phyloP scores from a whole-genome alignment of 2,888 invertebrate genomes.

The Onthophagus sagittarius region DNA sequence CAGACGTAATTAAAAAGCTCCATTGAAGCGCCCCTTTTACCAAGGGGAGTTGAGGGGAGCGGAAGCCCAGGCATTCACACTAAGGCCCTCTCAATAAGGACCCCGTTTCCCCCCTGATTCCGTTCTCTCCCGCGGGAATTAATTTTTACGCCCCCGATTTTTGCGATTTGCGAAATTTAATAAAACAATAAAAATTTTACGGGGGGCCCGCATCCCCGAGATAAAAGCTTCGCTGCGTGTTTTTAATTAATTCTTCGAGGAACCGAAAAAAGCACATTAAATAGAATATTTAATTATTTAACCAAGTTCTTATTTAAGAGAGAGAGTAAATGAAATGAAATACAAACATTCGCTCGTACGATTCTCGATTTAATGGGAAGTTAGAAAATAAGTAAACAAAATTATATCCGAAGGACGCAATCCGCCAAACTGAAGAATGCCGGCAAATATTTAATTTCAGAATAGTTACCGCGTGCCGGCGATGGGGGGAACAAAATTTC shows the following conservation, averaged over 20 bases:
- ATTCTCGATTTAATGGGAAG: slow-evolving; percentile 21
- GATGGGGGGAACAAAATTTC: neutral
- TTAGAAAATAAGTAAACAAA: slow-evolving; percentile 25
- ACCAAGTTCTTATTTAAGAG: neutral
- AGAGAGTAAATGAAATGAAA: slow-evolving; percentile 12
- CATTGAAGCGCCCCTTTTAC: neutral
- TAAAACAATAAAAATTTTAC: neutral
- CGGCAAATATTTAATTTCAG: slow-evolving; percentile 21
- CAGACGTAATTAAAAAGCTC: slow-evolving; percentile 8
- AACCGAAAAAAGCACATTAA: neutral
- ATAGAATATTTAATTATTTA: neutral
- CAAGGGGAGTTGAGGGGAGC: too few relatives aligned
- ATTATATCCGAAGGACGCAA: slow-evolving; percentile 16
- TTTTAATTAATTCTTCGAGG: neutral
- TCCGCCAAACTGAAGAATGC: slow-evolving; percentile 16
- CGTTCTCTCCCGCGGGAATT: neutral
- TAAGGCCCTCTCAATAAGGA: slow-evolving; percentile 7
- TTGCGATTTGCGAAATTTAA: neutral
- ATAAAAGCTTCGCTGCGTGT: neutral
- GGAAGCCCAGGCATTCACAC: neutral
- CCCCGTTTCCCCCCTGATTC: too few relatives aligned
- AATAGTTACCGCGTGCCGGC: slow-evolving; percentile 16
- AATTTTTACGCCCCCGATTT: slow-evolving; percentile 5
- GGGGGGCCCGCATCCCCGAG: neutral
- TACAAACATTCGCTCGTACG: slow-evolving; percentile 3